phyloP scores from a whole-genome alignment of 2,797 vertebrate species.

The Dendrocincla fuliginosa region DNA sequence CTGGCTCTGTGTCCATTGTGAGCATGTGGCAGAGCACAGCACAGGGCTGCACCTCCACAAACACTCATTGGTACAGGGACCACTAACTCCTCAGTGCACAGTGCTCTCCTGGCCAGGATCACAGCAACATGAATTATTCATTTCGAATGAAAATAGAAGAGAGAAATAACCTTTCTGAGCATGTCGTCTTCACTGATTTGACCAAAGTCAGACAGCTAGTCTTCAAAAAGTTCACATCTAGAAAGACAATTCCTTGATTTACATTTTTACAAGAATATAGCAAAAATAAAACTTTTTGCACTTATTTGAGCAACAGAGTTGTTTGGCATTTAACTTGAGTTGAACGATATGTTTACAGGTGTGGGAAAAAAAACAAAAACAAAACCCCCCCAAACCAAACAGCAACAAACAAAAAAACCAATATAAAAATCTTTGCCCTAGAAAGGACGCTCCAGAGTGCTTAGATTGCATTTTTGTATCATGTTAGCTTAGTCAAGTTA shows the following conservation, averaged over 20 bases:
- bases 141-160: neutral
- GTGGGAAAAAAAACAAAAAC: neutral
- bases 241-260: neutral
- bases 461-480: neutral
- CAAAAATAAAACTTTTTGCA: neutral
- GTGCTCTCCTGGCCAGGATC: neutral
- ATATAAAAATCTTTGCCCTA: neutral
- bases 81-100: neutral
- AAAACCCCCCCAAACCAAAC: too few species aligned
- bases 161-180: neutral
- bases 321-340: neutral
- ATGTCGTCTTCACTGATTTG: neutral
- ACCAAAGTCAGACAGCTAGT: neutral
- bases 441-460: neutral
- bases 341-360: neutral
- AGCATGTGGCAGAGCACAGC: fast-evolving
- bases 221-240: neutral
- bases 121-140: fast-evolving
- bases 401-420: neutral
- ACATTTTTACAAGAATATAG: neutral
- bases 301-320: neutral
- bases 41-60: fast-evolving
- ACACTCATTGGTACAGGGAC: neutral
- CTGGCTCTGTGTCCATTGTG: fast-evolving
- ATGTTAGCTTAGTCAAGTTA: neutral